phyloP scores from a whole-genome alignment of 2,113 vertebrate genomes.

The Pachycephala philippinensis region DNA sequence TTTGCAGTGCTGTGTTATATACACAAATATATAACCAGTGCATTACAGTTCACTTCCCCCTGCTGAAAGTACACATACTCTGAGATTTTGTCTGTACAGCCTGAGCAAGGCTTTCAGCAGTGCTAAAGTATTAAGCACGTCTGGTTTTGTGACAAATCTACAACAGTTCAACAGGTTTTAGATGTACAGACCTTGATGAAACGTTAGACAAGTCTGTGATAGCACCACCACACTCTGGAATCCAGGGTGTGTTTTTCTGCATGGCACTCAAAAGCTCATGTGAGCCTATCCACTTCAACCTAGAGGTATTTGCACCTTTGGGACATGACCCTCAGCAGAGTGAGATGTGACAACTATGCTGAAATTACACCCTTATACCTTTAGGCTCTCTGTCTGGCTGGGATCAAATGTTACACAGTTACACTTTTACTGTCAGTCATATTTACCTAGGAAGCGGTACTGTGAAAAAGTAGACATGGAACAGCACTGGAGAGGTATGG shows the following conservation, averaged over 20 bases:
- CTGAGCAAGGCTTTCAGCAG: neutral
- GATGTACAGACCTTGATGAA: neutral
- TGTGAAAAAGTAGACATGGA: neutral
- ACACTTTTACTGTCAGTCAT: neutral
- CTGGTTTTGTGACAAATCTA: neutral
- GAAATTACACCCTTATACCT: neutral
- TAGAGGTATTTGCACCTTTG: neutral
- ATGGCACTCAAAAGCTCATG: neutral
- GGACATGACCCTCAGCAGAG: neutral
- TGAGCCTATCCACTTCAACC: neutral
- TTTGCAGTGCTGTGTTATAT: neutral
- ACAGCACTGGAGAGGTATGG: neutral
- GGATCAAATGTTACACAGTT: neutral
- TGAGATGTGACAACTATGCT: neutral
- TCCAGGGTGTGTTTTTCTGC: neutral
- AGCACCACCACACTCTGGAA: neutral
- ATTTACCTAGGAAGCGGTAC: neutral
- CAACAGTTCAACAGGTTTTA: neutral
- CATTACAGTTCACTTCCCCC: neutral
- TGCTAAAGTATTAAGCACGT: neutral
- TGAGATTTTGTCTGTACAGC: neutral
- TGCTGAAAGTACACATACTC: neutral
- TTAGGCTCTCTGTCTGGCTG: neutral
- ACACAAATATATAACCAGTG: neutral
- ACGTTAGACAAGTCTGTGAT: neutral